Base-by-base conservation (phyloP, 2,797 vertebrate genomes). In the Tragopan temminckii region DNA sequence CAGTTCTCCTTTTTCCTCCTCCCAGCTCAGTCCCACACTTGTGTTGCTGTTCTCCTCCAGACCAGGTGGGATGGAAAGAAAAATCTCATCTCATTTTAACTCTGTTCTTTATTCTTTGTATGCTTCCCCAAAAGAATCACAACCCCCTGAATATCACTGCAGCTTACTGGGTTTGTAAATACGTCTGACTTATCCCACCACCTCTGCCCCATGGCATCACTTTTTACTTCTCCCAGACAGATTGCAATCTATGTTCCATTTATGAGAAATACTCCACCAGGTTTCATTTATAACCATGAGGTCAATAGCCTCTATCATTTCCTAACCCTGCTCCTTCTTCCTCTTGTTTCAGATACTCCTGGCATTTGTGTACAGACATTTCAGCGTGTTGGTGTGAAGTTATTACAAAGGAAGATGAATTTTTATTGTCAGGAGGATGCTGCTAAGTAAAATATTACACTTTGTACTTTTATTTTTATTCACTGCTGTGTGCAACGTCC, bases 341-440 rank as follows among this genome's bases (percentile, higher is more conserved):
- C 77, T 57, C n/a, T 76, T 40, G 55, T 29, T 76, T 90, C 89
- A 87, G 52, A 8, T 23, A 17, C 38, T 74, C 55, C 75, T 63
- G 87, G 74, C 19, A 85, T 85, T 88, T 82, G 50, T 63, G 72
- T 25, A 48, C 69, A 78, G 76, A 27, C n/a, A 19, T 82, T 94
- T 71, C 4, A 75, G 77, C 11, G 45, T 40, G 10, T 31, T 43
- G 52, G 29, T 45, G 74, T 80, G 25, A 78, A 95, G 90, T 89
- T 88, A 71, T 85, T 83, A 80, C 82, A 75, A 68, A 83, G 62
- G 58, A 93, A 89, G 94, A 89, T 66, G 88, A 74, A 85, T 92
- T 95, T 95, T 88, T 75, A 80, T 53, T 62, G 91, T 88, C 90
- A 91, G 88, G 68, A 94, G 71, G 85, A 61, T 0, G 27, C 80